phyloP scores from a whole-genome alignment of 2,113 vertebrate species.

The Hippocampus zosterae region DNA sequence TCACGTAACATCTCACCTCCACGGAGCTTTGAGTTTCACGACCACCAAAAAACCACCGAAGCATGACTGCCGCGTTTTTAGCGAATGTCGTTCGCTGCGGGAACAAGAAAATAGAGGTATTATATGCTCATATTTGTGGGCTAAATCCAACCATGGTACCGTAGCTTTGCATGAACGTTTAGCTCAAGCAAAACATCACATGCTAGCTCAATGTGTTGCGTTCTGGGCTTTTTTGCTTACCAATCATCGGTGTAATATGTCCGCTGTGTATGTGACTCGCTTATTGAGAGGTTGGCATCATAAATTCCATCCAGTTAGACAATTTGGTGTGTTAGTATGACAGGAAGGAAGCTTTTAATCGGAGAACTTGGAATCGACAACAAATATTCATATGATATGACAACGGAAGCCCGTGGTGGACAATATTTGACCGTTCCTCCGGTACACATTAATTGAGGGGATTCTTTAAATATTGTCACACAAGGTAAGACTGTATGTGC shows the following conservation, averaged over 20 bases:
- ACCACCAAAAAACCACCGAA: constrained; percentile 90
- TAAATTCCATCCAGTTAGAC: too few species aligned
- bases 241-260: constrained; percentile 7
- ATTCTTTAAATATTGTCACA: accelerated
- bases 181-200: constrained; percentile 4
- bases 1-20: constrained; percentile 72
- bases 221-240: neutral
- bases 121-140: neutral
- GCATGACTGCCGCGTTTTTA: constrained; percentile 63
- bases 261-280: neutral
- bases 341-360: neutral
- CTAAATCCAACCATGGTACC: neutral
- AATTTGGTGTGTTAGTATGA: neutral
- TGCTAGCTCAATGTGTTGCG: neutral
- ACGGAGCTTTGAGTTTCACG: constrained; percentile 81
- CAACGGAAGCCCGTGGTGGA: constrained; percentile 65
- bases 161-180: neutral
- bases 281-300: neutral
- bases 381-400: constrained; percentile 59
- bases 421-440: constrained; percentile 1
- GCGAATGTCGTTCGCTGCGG: neutral
- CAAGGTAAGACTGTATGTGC: neutral
- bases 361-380: constrained; percentile 16
- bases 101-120: neutral
- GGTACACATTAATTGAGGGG: neutral